These are phyloP conservation scores for Rosalia funebris DNA, from an alignment of 2,888 invertebrate species.

Conservation along the genomic window DNA sequence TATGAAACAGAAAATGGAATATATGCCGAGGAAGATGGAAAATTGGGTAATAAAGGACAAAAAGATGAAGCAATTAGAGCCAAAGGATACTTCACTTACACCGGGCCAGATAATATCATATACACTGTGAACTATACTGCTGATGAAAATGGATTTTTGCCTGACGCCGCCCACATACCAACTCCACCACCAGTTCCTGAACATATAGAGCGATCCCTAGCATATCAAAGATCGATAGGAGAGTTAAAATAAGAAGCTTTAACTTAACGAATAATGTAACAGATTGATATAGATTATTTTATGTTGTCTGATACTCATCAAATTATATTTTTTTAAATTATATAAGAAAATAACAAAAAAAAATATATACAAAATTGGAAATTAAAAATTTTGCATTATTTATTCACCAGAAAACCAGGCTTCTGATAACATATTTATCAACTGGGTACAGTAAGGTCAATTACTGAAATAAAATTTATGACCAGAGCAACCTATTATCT, in stretches of 20 bases:
- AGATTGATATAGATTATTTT: not conserved
- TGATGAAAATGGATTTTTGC: constrained; percentile 71
- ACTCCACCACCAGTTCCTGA: constrained; percentile 77
- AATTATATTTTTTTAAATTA: constrained; percentile 4
- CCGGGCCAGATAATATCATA: constrained; percentile 69
- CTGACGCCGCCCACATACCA: constrained; percentile 65
- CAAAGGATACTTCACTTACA: constrained; percentile 73
- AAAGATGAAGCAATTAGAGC: constrained; percentile 71
- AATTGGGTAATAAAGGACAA: constrained; percentile 63
- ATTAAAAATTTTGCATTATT: too few species aligned
- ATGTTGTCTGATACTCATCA: not conserved
- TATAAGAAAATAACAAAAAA: not conserved
- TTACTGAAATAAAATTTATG: too few species aligned
- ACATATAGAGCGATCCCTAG: constrained; percentile 74
- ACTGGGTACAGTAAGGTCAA: too few species aligned
- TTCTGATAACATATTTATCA: too few species aligned
- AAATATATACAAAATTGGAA: not conserved
- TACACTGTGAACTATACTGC: constrained; percentile 71
- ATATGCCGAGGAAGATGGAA: constrained; percentile 69
- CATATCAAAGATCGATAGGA: constrained; percentile 40
- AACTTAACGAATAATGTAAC: not conserved
- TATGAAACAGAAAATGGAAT: constrained; percentile 74
- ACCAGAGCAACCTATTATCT: too few species aligned
- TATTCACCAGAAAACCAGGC: too few species aligned
- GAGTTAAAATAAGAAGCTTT: not conserved